Base-by-base conservation (phyloP, 2,113 vertebrate species). In the Centropristis striata region DNA sequence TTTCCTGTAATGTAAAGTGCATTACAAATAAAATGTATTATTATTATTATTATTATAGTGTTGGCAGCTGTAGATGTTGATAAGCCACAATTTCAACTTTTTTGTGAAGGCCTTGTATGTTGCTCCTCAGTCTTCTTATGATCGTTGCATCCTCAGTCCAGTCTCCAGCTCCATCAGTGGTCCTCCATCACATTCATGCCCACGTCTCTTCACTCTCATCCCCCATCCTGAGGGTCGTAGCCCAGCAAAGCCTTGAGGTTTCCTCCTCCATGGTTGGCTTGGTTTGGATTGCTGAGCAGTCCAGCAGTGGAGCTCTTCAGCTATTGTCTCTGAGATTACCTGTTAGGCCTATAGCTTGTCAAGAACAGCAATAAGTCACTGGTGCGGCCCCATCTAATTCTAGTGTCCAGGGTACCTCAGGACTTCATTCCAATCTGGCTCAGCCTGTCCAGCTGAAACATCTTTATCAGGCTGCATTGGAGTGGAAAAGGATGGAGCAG, bases 311-410 rank as follows among this genome's bases (percentile, higher is more conserved):
- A 57, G 37, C 63, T 66, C 75, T 86, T 82, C 9, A 44, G 71
- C 68, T 66, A 81, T 69, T 86, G 81, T 81, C 51, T 86, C 64
- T 66, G 55, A 90, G 91, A 92, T 93, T 88, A 93, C 84, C 86
- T 90, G 89, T 93, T 89, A 87, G 69, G 58, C 37, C 66, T 74
- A 37, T 69, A 86, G 84, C 74, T 73, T 84, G 79, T 89, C 84
- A 86, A 86, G 86, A 89, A 76, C 80, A 59, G 70, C 81, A 80
- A 90, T 92, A 90, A 88, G 86, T 89, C 83, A 59, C 78, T 28
- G 1, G 36, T 78, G 66, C 12, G 20, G 77, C 20, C 66, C 70
- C 57, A 66, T 87, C 44, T 77, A 70, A 81, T 90, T 86, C 69
- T 71, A 3, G 16, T 61, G 71, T 75, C 21, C 2, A 63, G 50